phyloP scores from a whole-genome alignment of 2,113 vertebrate genomes.

The Bubo blakistoni region DNA sequence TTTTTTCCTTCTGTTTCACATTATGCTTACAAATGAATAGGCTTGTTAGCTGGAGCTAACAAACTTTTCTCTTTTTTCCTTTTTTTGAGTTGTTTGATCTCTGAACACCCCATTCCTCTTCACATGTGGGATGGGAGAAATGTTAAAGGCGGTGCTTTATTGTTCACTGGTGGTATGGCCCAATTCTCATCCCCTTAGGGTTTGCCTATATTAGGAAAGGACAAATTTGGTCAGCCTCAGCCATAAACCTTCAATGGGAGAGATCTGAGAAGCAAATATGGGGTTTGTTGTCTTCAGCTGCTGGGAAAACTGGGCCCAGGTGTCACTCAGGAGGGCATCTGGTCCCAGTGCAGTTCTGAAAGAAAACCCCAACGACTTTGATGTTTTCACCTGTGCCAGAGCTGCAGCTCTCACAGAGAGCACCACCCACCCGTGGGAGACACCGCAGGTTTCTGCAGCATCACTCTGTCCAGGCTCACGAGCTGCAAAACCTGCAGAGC shows the following conservation, averaged over 20 bases:
- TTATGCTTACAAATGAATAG: background rate
- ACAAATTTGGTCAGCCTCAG: background rate
- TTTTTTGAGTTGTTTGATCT: slow-evolving; percentile 14
- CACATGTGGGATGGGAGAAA: background rate
- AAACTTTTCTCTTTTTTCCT: background rate
- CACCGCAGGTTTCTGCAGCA: background rate
- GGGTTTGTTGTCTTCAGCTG: background rate
- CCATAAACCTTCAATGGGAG: background rate
- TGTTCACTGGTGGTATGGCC: background rate
- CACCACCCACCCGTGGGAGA: rapidly evolving
- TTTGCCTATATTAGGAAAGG: background rate
- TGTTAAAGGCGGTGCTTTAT: background rate
- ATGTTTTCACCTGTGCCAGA: background rate
- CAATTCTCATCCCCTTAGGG: background rate
- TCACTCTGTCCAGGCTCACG: background rate
- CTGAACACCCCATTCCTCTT: slow-evolving; percentile 17
- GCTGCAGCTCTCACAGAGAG: background rate
- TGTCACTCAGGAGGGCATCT: background rate
- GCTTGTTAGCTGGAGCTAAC: slow-evolving; percentile 10
- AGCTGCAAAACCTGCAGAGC: background rate
- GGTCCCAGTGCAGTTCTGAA: background rate
- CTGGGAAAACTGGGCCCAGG: background rate
- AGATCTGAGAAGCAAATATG: background rate
- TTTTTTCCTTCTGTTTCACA: slow-evolving; percentile 23
- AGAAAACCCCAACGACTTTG: background rate